Base-by-base conservation (phyloP, 2,113 vertebrate genomes). In the Bujurquina vittata region DNA sequence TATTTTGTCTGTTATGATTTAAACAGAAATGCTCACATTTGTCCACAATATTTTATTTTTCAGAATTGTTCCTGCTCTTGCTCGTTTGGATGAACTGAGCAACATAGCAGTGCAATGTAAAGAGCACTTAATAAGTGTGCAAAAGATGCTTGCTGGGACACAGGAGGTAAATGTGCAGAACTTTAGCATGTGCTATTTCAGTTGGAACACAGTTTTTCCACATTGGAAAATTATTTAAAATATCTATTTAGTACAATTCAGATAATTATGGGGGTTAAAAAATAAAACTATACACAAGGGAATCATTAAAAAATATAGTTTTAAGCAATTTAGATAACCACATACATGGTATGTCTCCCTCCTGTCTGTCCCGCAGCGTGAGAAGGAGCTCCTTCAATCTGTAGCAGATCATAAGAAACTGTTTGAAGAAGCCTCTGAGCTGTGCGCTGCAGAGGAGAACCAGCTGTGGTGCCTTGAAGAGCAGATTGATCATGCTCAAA, bases 131-230 rank as follows among this genome's bases (percentile, higher is more conserved):
- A 7, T 77, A 2, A 81, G 23, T 40, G 83, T 94, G 60, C 89
- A 86, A 63, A 76, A 75, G 23, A 79, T 79, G 74, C 29, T 88
- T 69, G 72, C 83, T 17, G 80, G 85, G 55, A 84, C 65, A 33
- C 85, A 92, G 56, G 85, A 94, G 95, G 95, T 96, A 83, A 83
- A 58, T n/a, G 12, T 22, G 17, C 5, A 72, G 5, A 43, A 52
- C 15, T 69, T 80, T 55, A 73, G 10, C 37, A 81, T 10, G 29
- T 43, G 6, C 9, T 52, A 4, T 23, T 56, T 43, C 20, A 63
- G 18, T 56, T 2, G 7, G 2, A 37, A 6, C 35, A 37, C 35
- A 11, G 20, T 63, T 75, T 60, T 62, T 69, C 37, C 37, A 23
- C 14, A 49, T 35, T 79, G 58, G 26, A 73, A 82, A 33, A 35